phyloP scores from a whole-genome alignment of 2,113 vertebrate genomes.

The Centropus bengalensis region DNA sequence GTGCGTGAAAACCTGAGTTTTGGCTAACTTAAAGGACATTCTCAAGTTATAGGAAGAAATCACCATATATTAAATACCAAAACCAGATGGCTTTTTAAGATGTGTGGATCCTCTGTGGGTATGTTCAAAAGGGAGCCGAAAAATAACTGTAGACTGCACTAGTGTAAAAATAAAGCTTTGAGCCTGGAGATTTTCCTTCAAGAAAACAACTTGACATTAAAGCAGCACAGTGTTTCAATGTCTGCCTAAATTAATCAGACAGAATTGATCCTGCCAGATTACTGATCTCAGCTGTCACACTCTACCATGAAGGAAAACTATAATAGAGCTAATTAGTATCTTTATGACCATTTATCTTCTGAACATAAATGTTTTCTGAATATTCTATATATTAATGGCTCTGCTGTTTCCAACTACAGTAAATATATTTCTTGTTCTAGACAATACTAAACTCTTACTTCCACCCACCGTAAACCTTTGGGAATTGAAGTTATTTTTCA shows the following conservation, averaged over 20 bases:
- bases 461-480: neutral
- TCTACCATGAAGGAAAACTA: neutral
- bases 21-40: neutral
- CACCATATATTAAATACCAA: neutral
- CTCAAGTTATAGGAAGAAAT: neutral
- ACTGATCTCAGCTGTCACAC: neutral
- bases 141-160: neutral
- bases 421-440: neutral
- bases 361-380: neutral
- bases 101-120: neutral
- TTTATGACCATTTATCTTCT: neutral
- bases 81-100: neutral
- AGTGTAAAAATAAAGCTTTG: neutral
- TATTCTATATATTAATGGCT: neutral
- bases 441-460: neutral
- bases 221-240: neutral
- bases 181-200: neutral
- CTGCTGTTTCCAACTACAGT: neutral
- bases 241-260: neutral
- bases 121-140: neutral
- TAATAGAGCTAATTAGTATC: neutral
- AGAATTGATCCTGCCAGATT: neutral
- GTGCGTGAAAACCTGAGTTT: neutral
- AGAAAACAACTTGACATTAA: neutral
- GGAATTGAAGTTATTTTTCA: neutral